These are phyloP conservation scores for Hydra vulgaris DNA, from an alignment of 30 jellyfish, hydroid and myxozoan species.

Conservation along the genomic window DNA sequence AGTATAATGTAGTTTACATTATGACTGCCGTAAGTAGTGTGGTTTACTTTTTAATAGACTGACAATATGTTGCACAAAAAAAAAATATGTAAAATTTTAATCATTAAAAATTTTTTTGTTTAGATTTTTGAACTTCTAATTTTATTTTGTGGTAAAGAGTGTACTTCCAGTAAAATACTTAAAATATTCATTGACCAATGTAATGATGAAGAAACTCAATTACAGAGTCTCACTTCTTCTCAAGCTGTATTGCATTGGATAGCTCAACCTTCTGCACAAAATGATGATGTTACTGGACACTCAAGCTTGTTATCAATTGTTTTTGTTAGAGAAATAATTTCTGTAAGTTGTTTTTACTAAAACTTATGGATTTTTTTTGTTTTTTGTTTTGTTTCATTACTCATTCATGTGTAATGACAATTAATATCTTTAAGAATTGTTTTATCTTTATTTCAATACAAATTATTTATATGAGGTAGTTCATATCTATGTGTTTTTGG, in stretches of 20 bases:
- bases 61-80: no score
- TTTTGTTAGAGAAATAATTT: constrained; percentile 20
- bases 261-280: neutral
- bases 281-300: constrained; percentile 23
- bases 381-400: neutral
- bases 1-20: no score
- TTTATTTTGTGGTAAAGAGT: constrained; percentile 17
- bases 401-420: no score
- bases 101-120: neutral
- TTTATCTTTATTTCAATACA: no score
- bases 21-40: no score
- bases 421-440: no score
- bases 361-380: no score
- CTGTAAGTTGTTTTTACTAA: neutral
- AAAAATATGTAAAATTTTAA: no score
- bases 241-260: constrained; percentile 34
- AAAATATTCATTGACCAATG: constrained; percentile 4
- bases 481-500: no score
- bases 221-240: constrained; percentile 19
- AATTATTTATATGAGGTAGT: no score
- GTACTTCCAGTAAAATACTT: neutral
- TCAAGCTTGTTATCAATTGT: constrained; percentile 24
- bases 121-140: constrained; percentile 36
- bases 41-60: no score
- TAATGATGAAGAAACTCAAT: constrained; percentile 25